Evolutionary conservation across 2,113 vertebrate genomes (phyloP).

Genomic region (Rhinolophus sinicus): DNA sequence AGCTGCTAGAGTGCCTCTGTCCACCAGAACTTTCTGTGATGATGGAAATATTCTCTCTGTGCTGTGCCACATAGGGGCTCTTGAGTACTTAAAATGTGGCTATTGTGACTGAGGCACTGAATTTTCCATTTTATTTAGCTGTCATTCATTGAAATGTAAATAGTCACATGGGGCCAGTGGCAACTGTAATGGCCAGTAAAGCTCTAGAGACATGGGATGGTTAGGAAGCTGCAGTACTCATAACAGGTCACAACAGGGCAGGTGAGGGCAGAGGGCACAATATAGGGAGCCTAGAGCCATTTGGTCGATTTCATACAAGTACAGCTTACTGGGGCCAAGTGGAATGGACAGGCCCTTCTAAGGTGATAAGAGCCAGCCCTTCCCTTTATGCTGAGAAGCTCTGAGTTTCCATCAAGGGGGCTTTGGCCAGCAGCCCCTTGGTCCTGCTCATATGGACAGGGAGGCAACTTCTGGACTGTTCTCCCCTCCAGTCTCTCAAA

Average conservation of each 20-base stretch:
- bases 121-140: not conserved
- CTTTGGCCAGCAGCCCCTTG: not conserved
- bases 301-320: not conserved
- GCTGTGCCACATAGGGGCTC: not conserved
- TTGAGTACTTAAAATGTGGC: not conserved
- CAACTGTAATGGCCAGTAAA: not conserved
- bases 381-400: not conserved
- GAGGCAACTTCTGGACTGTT: not conserved
- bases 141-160: not conserved
- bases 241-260: not conserved
- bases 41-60: not conserved
- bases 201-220: not conserved
- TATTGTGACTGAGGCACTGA: not conserved
- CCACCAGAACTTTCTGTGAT: not conserved
- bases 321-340: not conserved
- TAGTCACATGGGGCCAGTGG: not conserved
- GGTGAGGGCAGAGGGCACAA: not conserved
- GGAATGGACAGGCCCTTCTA: not conserved
- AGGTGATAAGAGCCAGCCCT: not conserved
- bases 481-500: not conserved
- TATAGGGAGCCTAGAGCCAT: not conserved
- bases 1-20: not conserved
- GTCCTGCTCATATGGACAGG: not conserved
- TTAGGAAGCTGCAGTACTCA: not conserved
- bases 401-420: not conserved